Evolutionary conservation across 2,797 vertebrate species (phyloP).

Genomic region (Enteromius thamalakanensis): DNA sequence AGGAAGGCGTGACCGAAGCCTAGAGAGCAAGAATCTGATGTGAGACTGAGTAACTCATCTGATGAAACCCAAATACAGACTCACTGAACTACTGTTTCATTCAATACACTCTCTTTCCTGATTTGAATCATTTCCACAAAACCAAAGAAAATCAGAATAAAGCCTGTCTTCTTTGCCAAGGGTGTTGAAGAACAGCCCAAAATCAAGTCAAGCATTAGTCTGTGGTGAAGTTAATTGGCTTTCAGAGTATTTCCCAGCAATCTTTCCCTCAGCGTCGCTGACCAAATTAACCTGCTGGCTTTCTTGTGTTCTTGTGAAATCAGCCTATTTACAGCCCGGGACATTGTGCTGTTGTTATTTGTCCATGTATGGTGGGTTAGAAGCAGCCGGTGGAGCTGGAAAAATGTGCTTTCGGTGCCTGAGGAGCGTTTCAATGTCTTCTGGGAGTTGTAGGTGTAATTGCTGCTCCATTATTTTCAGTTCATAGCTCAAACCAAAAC

Average conservation of each 20-base stretch:
- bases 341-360: conserved; percentile 8
- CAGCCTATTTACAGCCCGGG: background rate
- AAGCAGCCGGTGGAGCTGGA: background rate
- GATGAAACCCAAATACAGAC: conserved; percentile 53
- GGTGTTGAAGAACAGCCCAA: conserved; percentile 13
- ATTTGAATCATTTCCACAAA: conserved; percentile 45
- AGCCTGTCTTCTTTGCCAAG: background rate
- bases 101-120: conserved; percentile 62
- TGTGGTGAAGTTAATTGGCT: conserved; percentile 12
- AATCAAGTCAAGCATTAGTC: conserved; percentile 11
- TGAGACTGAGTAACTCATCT: conserved; percentile 12
- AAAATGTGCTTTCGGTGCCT: background rate
- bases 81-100: conserved; percentile 57
- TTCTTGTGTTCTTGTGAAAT: background rate
- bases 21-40: background rate
- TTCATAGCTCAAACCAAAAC: conserved; percentile 28
- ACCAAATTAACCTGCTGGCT: conserved; percentile 13
- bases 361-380: conserved; percentile 26
- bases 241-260: conserved; percentile 20
- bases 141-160: conserved; percentile 5
- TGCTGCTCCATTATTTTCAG: conserved; percentile 19
- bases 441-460: conserved; percentile 8
- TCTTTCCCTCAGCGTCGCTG: background rate
- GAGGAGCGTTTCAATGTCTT: background rate
- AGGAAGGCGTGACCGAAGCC: background rate